A percentile compares a stretch with the other conserved stretches of the same genome.
Evolutionary conservation across 2,888 invertebrate genomes (phyloP).

Genomic region (Rhimphoctona megacephalus): DNA sequence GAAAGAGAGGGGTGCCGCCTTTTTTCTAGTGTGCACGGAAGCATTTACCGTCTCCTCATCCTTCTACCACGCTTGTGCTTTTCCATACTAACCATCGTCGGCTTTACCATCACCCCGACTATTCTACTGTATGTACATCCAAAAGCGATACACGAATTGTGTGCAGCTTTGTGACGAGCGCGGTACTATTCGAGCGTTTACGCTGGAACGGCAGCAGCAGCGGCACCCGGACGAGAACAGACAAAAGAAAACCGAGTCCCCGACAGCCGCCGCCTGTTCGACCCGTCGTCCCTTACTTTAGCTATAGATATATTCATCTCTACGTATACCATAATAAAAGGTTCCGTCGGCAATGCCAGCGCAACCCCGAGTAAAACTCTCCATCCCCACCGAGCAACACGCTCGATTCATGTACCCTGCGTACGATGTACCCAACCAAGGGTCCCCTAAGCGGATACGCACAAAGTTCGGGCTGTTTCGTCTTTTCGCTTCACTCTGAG

Average conservation of each 20-base stretch:
- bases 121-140: not conserved
- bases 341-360: conserved; percentile 53
- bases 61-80: not conserved
- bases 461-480: conserved; percentile 36
- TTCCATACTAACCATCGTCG: no score
- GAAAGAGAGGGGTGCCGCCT: conserved; percentile 28
- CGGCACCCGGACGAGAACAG: conserved; percentile 69
- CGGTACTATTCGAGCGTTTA: conserved; percentile 9
- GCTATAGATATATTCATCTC: not conserved
- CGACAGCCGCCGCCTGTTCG: conserved; percentile 78
- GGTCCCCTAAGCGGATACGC: conserved; percentile 40
- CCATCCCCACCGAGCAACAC: conserved; percentile 56
- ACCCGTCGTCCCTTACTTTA: conserved; percentile 73
- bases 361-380: conserved; percentile 66
- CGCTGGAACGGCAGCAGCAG: conserved; percentile 35
- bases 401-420: conserved; percentile 44
- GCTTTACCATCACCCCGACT: not conserved
- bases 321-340: conserved; percentile 45
- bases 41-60: conserved; percentile 36
- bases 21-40: conserved; percentile 4
- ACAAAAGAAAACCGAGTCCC: conserved; percentile 78
- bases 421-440: conserved; percentile 34
- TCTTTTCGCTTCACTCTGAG: conserved; percentile 54
- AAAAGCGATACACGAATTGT: conserved; percentile 6
- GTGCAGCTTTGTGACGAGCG: not conserved